These are phyloP conservation scores for Pomacea canaliculata DNA, from an alignment of 2,888 invertebrate species.

Conservation along the genomic window DNA sequence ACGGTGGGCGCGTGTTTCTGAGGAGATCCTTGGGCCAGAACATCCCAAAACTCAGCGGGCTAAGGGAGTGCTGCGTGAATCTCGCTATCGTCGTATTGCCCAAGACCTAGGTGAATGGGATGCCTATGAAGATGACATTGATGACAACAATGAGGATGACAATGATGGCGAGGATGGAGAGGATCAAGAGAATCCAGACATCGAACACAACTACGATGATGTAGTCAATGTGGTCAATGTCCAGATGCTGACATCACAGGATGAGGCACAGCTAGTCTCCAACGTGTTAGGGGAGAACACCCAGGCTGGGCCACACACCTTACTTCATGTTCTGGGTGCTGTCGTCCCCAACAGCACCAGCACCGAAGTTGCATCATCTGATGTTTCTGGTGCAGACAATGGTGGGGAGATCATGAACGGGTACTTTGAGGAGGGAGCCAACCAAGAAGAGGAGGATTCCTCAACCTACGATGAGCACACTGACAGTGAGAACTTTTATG, in stretches of 20 bases:
- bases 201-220: constrained; percentile 61
- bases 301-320: constrained; percentile 1
- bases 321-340: neutral
- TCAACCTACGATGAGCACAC: constrained; percentile 54
- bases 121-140: constrained; percentile 46
- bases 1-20: constrained; percentile 66
- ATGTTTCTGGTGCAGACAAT: constrained; percentile 14
- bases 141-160: constrained; percentile 43
- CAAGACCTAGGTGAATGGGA: constrained; percentile 57
- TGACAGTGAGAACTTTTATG: constrained; percentile 60
- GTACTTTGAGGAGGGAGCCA: constrained; percentile 44
- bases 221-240: constrained; percentile 45
- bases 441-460: constrained; percentile 40
- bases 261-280: constrained; percentile 32
- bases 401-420: constrained; percentile 47
- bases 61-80: constrained; percentile 65
- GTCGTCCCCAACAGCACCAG: neutral
- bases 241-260: constrained; percentile 34
- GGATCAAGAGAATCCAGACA: constrained; percentile 53
- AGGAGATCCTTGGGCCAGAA: constrained; percentile 66
- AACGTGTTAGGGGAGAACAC: constrained; percentile 19
- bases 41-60: constrained; percentile 68
- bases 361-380: neutral
- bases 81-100: constrained; percentile 63
- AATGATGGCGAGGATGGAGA: constrained; percentile 46